Evolutionary conservation across 2,888 invertebrate genomes (phyloP).

Genomic region (Ophonus ardosiacus): DNA sequence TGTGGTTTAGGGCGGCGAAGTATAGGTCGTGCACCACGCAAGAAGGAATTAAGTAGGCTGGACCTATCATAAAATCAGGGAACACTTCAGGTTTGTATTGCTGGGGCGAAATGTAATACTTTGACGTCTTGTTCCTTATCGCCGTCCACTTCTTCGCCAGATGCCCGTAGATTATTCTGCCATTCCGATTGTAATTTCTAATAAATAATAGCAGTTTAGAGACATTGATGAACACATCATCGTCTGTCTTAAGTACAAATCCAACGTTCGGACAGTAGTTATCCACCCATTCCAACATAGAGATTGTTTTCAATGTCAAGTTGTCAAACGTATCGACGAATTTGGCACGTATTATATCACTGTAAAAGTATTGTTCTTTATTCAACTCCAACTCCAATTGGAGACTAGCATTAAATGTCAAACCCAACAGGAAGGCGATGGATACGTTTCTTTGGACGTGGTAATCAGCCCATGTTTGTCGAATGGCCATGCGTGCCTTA

Average conservation of each 20-base stretch:
- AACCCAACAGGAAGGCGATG: slow-evolving; percentile 84
- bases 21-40: slow-evolving; percentile 86
- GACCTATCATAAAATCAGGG: slow-evolving; percentile 96
- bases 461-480: slow-evolving; percentile 90
- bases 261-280: slow-evolving; percentile 86
- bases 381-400: slow-evolving; percentile 77
- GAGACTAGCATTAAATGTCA: slow-evolving; percentile 77
- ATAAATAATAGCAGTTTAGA: slow-evolving; percentile 84
- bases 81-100: slow-evolving; percentile 87
- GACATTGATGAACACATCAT: slow-evolving; percentile 93
- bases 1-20: slow-evolving; percentile 82
- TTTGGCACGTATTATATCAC: slow-evolving; percentile 86
- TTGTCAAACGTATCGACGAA: slow-evolving; percentile 90
- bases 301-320: slow-evolving; percentile 89
- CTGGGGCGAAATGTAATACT: slow-evolving; percentile 90
- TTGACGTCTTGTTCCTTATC: slow-evolving; percentile 88
- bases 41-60: slow-evolving; percentile 90
- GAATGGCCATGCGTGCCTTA: slow-evolving; percentile 84
- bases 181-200: slow-evolving; percentile 80
- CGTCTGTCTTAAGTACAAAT: slow-evolving; percentile 90
- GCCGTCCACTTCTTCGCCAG: slow-evolving; percentile 91
- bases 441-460: slow-evolving; percentile 81
- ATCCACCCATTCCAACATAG: slow-evolving; percentile 89
- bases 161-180: slow-evolving; percentile 87
- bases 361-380: slow-evolving; percentile 87